Conservation (phyloP, 2,888 invertebrate genomes). For the Carpatolechia fugitivella region DNA sequence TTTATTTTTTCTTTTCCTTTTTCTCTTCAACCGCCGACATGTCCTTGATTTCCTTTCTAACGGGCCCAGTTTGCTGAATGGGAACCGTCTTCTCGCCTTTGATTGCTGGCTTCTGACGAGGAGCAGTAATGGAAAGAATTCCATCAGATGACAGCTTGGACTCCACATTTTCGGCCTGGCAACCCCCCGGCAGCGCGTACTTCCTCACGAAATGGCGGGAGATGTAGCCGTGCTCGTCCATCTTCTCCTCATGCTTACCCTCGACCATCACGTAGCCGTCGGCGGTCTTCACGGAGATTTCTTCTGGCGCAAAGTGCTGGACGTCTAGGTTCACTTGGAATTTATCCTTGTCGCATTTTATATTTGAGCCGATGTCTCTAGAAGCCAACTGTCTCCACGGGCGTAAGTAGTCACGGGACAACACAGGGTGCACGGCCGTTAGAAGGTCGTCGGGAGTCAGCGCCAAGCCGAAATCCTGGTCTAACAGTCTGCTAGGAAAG, state of each 20-base stretch:
- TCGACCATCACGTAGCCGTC: slow-evolving; percentile 84
- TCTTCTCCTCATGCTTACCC: slow-evolving; percentile 87
- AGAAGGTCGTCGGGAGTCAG: slow-evolving; percentile 59
- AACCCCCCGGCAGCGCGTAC: slow-evolving; percentile 85
- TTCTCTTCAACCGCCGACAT: slow-evolving; percentile 22
- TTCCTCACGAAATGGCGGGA: slow-evolving; percentile 85
- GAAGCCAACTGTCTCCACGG: slow-evolving; percentile 61
- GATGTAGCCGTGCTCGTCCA: slow-evolving; percentile 84
- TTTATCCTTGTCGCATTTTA: slow-evolving; percentile 78
- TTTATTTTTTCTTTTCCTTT: not conserved
- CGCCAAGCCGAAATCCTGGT: slow-evolving; percentile 62
- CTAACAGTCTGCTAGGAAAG: slow-evolving; percentile 43
- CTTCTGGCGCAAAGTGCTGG: slow-evolving; percentile 85
- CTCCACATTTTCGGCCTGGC: slow-evolving; percentile 81
- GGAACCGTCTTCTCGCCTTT: slow-evolving; percentile 45
- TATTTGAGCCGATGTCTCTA: slow-evolving; percentile 66
- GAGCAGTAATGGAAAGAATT: slow-evolving; percentile 83
- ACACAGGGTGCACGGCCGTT: slow-evolving; percentile 32
- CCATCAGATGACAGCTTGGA: slow-evolving; percentile 87
- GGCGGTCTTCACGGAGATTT: slow-evolving; percentile 85
- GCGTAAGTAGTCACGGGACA: slow-evolving; percentile 47
- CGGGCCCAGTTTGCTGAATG: slow-evolving; percentile 50
- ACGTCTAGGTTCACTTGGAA: slow-evolving; percentile 85
- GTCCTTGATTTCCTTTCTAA: slow-evolving; percentile 48
- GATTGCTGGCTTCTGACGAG: slow-evolving; percentile 46